Evolutionary conservation across 2,113 vertebrate species (phyloP).

Genomic region (Piprites chloris): DNA sequence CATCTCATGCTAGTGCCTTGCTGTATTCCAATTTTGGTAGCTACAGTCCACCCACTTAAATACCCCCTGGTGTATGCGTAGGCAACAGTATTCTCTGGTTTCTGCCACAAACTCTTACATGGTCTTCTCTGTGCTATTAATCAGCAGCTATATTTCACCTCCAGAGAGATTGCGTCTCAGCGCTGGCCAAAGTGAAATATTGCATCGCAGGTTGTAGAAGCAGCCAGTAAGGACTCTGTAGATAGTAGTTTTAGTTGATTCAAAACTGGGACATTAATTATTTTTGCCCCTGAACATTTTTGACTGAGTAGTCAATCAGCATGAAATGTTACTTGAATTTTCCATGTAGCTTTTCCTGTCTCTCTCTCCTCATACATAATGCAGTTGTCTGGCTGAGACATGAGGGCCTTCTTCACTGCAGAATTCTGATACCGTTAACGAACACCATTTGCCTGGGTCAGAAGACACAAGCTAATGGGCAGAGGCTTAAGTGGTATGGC

Average conservation of each 20-base stretch:
- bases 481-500: background rate
- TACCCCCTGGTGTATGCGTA: background rate
- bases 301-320: background rate
- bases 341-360: background rate
- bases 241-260: background rate
- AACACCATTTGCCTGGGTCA: background rate
- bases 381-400: background rate
- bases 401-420: background rate
- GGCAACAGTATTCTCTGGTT: background rate
- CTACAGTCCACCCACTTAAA: constrained; percentile 26
- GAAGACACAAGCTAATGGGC: background rate
- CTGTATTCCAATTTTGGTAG: constrained; percentile 23
- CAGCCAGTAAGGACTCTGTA: background rate
- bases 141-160: constrained; percentile 18
- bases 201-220: rapidly evolving
- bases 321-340: background rate
- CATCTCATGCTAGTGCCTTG: background rate
- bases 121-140: background rate
- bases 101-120: background rate
- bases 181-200: background rate
- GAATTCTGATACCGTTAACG: background rate
- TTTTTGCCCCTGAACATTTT: background rate
- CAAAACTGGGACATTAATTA: background rate
- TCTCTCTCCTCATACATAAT: background rate
- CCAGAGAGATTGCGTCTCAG: background rate